Base-by-base conservation (phyloP, 1,140 invertebrate species). In the Drosophila kepulauana region DNA sequence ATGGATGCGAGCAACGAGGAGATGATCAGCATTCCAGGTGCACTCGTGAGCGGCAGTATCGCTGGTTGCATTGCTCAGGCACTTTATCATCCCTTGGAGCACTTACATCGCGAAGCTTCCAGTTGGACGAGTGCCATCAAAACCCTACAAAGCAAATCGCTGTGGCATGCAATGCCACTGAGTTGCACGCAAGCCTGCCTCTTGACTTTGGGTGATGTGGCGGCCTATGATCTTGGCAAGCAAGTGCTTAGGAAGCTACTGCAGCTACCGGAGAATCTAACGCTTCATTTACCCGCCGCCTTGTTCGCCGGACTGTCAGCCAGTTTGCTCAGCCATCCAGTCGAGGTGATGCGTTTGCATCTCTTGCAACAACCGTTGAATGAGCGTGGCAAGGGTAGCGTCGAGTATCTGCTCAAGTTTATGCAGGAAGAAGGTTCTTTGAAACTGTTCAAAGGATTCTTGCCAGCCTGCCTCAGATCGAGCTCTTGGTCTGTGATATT, bases 401-500 rank as follows among this genome's bases (percentile, higher is more conserved):
- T 75, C 4, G 78, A 81, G 0, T 89, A 78, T 10, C 0, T 74
- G 0, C 4, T 28, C 2, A 75, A 66, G 30, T 4, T 89, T 15
- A 0, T 89, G 0, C 62, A 10, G 1, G 70, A 88, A 1, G 85
- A 88, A 65, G 81, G 85, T 0, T 0, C 28, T 0, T 1, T 73
- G 0, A 52, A 52, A 1, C 11, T 89, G 1, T 88, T 84, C 43
- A 88, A 81, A 46, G 85, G 81, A 2, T 15, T 88, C 0, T n/a
- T 88, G 1, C 80, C 84, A 3, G 75, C 66, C 28, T 89, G 80
- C 77, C 49, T 84, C 4, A 56, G 80, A 1, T n/a, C 88, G 4
- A 77, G 84, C 1, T 69, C 84, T 2, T 88, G 81, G 69, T 88
- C 84, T 5, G 62, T 88, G 2, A 25, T 88, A 0, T 88, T 88